Conservation (phyloP, 2,113 vertebrate genomes). For the Clarias batrachus region DNA sequence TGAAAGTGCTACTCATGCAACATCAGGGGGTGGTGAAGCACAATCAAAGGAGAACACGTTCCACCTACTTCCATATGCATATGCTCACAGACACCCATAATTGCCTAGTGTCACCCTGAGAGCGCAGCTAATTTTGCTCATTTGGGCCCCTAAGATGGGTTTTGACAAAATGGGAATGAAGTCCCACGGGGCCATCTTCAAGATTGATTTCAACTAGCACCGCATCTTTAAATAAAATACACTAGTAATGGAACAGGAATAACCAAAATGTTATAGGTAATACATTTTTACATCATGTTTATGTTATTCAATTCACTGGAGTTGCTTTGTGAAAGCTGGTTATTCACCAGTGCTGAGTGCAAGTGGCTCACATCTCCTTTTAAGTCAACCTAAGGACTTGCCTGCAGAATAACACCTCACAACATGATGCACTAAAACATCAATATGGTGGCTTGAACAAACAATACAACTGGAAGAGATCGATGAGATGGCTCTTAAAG, state of each 20-base stretch:
- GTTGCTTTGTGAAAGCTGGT: neutral
- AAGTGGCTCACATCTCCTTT: constrained; percentile 16
- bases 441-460: constrained; percentile 47
- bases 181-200: too few relatives aligned
- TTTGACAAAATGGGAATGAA: neutral
- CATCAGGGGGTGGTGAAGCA: neutral
- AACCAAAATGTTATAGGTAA: neutral
- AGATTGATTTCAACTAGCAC: neutral
- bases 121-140: neutral
- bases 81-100: neutral
- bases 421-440: constrained; percentile 28
- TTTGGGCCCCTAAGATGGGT: neutral
- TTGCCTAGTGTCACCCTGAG: neutral
- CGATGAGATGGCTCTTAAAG: constrained; percentile 46
- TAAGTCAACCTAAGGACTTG: constrained; percentile 41
- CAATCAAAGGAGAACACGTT: neutral
- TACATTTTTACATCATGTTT: neutral
- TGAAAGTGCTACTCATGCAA: neutral
- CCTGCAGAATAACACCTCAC: constrained; percentile 38
- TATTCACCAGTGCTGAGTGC: constrained; percentile 1
- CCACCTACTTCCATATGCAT: neutral
- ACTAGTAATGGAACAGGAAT: neutral
- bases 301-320: neutral
- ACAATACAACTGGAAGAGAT: constrained; percentile 49
- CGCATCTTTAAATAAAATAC: neutral